A percentile compares a stretch with the other conserved stretches of the same genome.
phyloP scores from a whole-genome alignment of 2,888 invertebrate species.

The Morpho deidamia region DNA sequence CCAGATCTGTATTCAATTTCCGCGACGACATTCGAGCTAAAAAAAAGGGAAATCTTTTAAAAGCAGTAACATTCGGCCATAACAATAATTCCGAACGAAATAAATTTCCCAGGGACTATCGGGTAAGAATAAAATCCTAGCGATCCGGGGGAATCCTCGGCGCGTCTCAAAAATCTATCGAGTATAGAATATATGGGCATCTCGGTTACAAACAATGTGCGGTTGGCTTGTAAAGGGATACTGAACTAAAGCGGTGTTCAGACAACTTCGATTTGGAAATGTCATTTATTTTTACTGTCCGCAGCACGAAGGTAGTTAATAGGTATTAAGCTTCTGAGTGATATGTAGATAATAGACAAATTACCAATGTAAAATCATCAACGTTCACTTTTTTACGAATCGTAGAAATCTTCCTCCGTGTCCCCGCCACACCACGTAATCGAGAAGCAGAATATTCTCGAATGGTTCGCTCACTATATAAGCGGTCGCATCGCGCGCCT shows the following conservation, averaged over 20 bases:
- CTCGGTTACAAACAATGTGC: slow-evolving; percentile 10
- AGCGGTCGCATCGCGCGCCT: too few species aligned
- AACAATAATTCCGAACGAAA: slow-evolving; percentile 14
- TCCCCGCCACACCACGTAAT: too few species aligned
- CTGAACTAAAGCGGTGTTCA: neutral
- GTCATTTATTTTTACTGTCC: too few species aligned
- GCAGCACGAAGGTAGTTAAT: too few species aligned
- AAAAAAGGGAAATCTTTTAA: slow-evolving; percentile 1
- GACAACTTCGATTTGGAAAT: neutral
- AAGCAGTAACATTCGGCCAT: slow-evolving; percentile 1
- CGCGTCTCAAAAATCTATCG: slow-evolving; percentile 9
- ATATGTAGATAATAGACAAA: too few species aligned
- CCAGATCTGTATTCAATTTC: too few species aligned
- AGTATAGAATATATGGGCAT: neutral
- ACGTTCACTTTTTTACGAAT: too few species aligned
- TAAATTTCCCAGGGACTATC: slow-evolving; percentile 17
- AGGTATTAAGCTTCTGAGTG: too few species aligned
- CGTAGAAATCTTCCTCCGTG: too few species aligned
- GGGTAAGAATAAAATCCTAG: slow-evolving; percentile 6
- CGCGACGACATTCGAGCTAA: neutral
- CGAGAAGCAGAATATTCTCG: too few species aligned
- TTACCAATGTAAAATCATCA: too few species aligned
- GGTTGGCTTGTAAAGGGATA: neutral
- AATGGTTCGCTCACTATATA: too few species aligned
- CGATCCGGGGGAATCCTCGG: slow-evolving; percentile 3